Evolutionary conservation across 2,888 invertebrate genomes (phyloP), one percentile per base, ranked within the genome.

Genomic region (Melanargia galathea): DNA sequence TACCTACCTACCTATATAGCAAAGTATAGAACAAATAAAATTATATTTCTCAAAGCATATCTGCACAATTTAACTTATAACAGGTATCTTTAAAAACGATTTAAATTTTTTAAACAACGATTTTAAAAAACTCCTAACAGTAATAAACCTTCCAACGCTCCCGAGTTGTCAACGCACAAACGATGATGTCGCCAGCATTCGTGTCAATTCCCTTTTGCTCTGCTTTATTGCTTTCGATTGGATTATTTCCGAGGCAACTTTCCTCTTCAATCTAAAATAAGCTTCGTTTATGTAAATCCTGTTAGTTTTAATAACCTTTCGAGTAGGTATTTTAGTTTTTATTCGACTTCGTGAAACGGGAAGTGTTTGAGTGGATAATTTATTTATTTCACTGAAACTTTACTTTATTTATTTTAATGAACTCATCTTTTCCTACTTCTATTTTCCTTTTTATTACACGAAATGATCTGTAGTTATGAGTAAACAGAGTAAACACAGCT

Each of bases 161-260:
- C 49, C 11, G 10, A 35, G 62, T 57, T 57, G 62, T 62, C 63
- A 59, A 52, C 54, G 52, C 49, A 55, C 54, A 55, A 65, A 59
- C 58, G 62, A 59, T 48, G 58, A 54, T 49, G 64, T 65, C 64
- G 64, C 43, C 79, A 78, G 80, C 78, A 75, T 79, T 87, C 65
- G 62, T 60, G 86, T 86, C 87, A 88, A 87, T 87, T 86, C 86
- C 79, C 82, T 82, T 60, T 81, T 80, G 77, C 86, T 81, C 76
- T 75, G 48, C 76, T 80, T 86, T 85, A 87, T 85, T 83, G 84
- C 76, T 76, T 77, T 75, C 83, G 83, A 88, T 87, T 87, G 86
- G 84, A 86, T 89, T 87, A 87, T 86, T 83, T 84, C 82, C 80
- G 80, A 79, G 76, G 79, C 78, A 77, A 82, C 77, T 82, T 81